Percentiles rank a stretch among this genome's conserved stretches.
Conservation (phyloP, 2,113 vertebrate species). For the Austrofundulus limnaeus region DNA sequence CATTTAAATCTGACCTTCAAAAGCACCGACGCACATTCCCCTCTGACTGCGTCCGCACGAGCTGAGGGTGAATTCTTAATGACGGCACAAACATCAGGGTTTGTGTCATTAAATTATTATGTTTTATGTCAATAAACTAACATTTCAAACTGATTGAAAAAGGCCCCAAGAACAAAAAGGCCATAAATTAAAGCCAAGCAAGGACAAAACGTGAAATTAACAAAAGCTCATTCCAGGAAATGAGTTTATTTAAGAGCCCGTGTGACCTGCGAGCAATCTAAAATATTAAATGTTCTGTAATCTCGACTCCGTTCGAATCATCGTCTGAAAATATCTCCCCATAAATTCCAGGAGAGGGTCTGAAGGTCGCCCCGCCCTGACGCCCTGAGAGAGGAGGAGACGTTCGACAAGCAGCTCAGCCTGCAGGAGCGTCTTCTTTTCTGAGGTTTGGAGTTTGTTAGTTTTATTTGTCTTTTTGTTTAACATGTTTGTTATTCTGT, state of each 20-base stretch:
- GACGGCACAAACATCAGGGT: slow-evolving; percentile 17
- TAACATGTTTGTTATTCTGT: too few relatives aligned
- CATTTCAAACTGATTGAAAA: not conserved
- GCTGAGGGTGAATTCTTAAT: too few relatives aligned
- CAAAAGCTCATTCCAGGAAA: not conserved
- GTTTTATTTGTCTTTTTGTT: too few relatives aligned
- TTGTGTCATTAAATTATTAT: not conserved
- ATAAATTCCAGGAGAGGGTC: not conserved
- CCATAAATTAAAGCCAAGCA: not conserved
- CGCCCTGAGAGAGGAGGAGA: not conserved
- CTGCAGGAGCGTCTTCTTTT: not conserved
- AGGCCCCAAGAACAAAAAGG: not conserved
- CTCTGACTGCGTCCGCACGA: too few relatives aligned
- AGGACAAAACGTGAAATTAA: slow-evolving; percentile 3
- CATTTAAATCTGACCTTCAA: slow-evolving; percentile 31
- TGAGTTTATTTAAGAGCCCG: slow-evolving; percentile 9
- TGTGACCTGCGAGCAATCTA: not conserved
- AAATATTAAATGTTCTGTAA: slow-evolving; percentile 28
- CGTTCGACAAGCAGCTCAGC: not conserved
- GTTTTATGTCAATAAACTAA: not conserved
- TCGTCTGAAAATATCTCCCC: slow-evolving; percentile 8
- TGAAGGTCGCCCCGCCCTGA: slow-evolving; percentile 16
- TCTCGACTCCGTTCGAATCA: not conserved
- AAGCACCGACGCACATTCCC: slow-evolving; percentile 2
- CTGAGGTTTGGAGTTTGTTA: too few relatives aligned